Conservation (phyloP, 2,888 invertebrate genomes). For the Nomada ferruginata region DNA sequence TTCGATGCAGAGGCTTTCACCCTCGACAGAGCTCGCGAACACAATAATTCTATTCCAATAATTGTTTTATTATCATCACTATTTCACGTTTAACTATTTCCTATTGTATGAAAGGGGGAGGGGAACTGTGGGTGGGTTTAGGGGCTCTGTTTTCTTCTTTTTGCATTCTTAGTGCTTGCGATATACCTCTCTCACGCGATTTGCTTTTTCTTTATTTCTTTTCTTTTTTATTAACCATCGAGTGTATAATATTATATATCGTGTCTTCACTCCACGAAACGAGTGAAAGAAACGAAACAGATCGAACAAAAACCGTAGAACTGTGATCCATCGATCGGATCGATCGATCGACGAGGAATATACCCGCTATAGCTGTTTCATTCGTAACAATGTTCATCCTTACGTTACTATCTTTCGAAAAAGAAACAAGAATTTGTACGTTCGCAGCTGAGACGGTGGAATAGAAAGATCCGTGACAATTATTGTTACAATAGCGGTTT, state of each 20-base stretch:
- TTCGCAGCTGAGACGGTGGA: not conserved
- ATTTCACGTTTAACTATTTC: conserved; percentile 78
- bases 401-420: not conserved
- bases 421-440: not conserved
- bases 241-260: conserved; percentile 6
- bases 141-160: conserved; percentile 10
- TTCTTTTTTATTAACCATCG: conserved; percentile 20
- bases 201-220: not conserved
- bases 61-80: conserved; percentile 74
- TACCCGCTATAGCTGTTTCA: not conserved
- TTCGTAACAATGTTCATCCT: not conserved
- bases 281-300: conserved; percentile 36
- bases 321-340: conserved; percentile 17
- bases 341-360: conserved; percentile 18
- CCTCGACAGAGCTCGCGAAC: conserved; percentile 77
- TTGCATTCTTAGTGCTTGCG: conserved; percentile 28
- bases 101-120: conserved; percentile 72
- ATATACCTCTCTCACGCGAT: conserved; percentile 34
- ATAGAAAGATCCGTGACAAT: not conserved
- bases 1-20: conserved; percentile 31
- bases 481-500: not conserved
- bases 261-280: conserved; percentile 23
- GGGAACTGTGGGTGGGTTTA: conserved; percentile 12
- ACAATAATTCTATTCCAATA: conserved; percentile 78
- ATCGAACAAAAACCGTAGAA: conserved; percentile 27